These are phyloP conservation scores for Ischnus inquisitorius DNA, from an alignment of 2,888 invertebrate species.

Conservation along the genomic window DNA sequence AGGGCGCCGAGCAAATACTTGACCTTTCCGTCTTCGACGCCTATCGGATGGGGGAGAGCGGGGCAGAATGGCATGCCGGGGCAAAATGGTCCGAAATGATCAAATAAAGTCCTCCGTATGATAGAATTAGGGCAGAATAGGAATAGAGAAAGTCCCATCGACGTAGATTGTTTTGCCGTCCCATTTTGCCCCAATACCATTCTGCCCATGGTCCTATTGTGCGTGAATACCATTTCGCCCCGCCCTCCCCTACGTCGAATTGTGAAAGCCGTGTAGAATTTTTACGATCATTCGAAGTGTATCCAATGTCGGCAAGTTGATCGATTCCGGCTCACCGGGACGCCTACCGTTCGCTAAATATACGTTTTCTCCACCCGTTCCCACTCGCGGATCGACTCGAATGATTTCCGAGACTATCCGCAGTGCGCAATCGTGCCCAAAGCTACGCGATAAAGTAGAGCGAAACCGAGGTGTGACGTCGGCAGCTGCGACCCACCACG, in stretches of 20 bases:
- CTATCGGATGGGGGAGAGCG: no score
- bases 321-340: neutral
- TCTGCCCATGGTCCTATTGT: no score
- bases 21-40: neutral
- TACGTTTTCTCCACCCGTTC: neutral
- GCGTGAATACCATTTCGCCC: no score
- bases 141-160: no score
- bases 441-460: slow-evolving; percentile 25
- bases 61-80: no score
- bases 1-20: neutral
- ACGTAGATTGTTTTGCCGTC: no score
- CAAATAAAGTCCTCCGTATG: no score
- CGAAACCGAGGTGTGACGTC: slow-evolving; percentile 33
- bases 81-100: no score
- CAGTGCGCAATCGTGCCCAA: slow-evolving; percentile 26
- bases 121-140: no score
- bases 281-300: neutral
- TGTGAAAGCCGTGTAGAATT: neutral
- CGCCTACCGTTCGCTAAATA: neutral
- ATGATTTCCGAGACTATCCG: slow-evolving; percentile 28
- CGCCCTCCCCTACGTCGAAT: no score
- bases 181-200: no score
- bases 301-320: neutral
- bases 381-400: neutral
- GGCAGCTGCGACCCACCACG: slow-evolving; percentile 14